Evolutionary conservation across 2,888 invertebrate genomes (phyloP).

Genomic region (Petrophora chlorosata): DNA sequence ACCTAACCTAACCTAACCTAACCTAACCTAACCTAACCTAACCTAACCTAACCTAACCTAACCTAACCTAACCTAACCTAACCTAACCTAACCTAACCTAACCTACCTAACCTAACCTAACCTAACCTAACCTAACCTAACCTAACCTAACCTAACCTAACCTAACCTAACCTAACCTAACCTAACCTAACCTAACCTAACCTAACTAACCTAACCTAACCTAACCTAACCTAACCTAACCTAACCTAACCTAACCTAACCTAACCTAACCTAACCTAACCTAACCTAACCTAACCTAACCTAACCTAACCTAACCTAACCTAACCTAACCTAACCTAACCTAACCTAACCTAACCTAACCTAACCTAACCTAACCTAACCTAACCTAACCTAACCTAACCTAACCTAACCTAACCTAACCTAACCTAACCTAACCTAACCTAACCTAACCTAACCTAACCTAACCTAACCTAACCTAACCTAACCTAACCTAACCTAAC

Average conservation of each 20-base stretch:
- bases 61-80: constrained; percentile 26
- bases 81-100: constrained; percentile 27
- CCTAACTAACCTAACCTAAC: constrained; percentile 25
- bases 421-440: constrained; percentile 12
- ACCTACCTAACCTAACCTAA: constrained; percentile 27
- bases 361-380: constrained; percentile 22
- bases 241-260: constrained; percentile 20
- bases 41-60: constrained; percentile 21
- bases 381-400: constrained; percentile 16
- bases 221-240: constrained; percentile 23
- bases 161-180: constrained; percentile 27
- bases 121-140: constrained; percentile 24
- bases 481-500: constrained; percentile 17
- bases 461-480: constrained; percentile 14
- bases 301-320: constrained; percentile 25
- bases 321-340: constrained; percentile 26
- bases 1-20: constrained; percentile 20
- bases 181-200: constrained; percentile 25
- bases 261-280: constrained; percentile 22
- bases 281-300: constrained; percentile 24
- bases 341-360: constrained; percentile 26
- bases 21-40: constrained; percentile 18
- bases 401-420: constrained; percentile 15
- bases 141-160: constrained; percentile 22
- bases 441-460: constrained; percentile 18